Evolutionary conservation across 1,140 invertebrate genomes (phyloP), one percentile per base, ranked within the genome.

Genomic region (Anthonomus grandis): DNA sequence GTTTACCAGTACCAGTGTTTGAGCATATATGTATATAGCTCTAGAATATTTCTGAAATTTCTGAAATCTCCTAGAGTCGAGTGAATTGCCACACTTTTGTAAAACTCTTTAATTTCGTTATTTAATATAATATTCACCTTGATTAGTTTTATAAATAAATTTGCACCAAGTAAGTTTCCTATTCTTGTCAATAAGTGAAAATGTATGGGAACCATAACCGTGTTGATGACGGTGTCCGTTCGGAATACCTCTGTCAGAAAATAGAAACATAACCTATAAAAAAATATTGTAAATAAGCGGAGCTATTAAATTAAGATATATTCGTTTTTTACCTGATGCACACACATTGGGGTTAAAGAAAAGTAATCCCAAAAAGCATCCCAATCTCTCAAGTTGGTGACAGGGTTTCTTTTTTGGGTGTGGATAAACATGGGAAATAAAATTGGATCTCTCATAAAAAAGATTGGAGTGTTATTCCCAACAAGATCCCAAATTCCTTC

Each of bases 291-390:
- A 8, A 17, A 41, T 12, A 41, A 41, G 38, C 9, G 42, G 12
- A 45, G 18, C 18, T 2, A 10, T 19, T 22, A 19, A 45, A 45
- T 45, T 2, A 22, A 6, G 31, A 34, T 12, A 2, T 34, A 34
- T 34, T 34, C 13, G 31, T 13, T 12, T 34, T 34, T 34, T 18
- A 90, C 78, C 69, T 93, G 89, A 67, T 95, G 92, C 17, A 85
- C 83, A 0, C 86, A 82, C 71, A 95, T 92, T 0, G 90, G 89
- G 18, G 90, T 78, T 8, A 95, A 74, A 0, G 86, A 82, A 41
- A 93, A 80, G 66, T 95, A 96, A 70, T 96, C 93, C 90, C 92
- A 96, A 64, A 93, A 90, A 85, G 89, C 89, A 66, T 94, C 87
- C 3, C 86, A 71, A 74, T 92, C 89, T 76, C 88, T 89, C 1